Base-by-base conservation (phyloP, 2,797 vertebrate genomes). In the Gorsachius magnificus region DNA sequence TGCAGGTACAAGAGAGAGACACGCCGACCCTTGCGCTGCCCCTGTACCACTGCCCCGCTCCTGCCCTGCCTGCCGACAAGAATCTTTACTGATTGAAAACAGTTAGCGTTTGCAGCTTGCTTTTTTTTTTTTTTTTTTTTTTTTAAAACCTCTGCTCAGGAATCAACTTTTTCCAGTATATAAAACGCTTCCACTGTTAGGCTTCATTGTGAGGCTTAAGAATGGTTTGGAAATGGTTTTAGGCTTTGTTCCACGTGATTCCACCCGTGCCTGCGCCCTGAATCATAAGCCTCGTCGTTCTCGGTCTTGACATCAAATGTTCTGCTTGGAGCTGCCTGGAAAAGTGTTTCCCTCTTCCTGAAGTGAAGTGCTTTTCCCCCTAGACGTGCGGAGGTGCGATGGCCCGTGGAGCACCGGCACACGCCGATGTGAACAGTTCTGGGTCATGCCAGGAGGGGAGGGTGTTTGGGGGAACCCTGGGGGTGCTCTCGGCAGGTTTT, bases 251-350 rank as follows among this genome's bases (percentile, higher is more conserved):
- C 26, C 16, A 1, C 17, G 36, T 1, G 1, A 4, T 68, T 74
- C 38, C 77, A 1, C 33, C 2, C 0, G 3, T 28, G 41, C 41
- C 41, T 16, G 41, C 13, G 43, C 19, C 0, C 29, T 69, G 81
- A 29, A 17, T 35, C 0, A 0, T 14, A 14, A 77, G 17, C 19
- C 33, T 33, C 14, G 35, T 36, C 29, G 10, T 35, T 80, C 60
- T 92, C 0, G 0, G 9, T 50, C 28, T 24, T 56, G 46, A 28
- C 0, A 0, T 58, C 13, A 51, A 68, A 51, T 5, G 2, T 45
- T 50, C 46, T 54, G 35, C 75, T 68, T 80, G 71, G 81, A 80
- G 45, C 70, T 43, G 19, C 33, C 33, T 14, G 19, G 38, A 31
- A 48, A 11, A 65, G 13, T 4, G 9, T 61, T 69, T 50, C n/a